These are phyloP conservation scores for Sphaeridia pumilis DNA, from an alignment of 2,888 invertebrate genomes.

Conservation along the genomic window DNA sequence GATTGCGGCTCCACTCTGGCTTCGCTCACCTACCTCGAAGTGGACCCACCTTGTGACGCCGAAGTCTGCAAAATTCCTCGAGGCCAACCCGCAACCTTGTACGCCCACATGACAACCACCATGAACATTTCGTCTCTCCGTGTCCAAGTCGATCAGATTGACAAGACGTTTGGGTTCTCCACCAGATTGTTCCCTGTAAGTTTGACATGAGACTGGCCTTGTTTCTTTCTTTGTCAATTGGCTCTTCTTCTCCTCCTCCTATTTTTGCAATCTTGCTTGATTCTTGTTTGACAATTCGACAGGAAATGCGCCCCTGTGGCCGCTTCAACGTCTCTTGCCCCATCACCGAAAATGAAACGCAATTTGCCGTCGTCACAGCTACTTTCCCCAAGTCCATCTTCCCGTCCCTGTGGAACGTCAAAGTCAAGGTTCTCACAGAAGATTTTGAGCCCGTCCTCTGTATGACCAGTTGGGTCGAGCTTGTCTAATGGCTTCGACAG, in stretches of 20 bases:
- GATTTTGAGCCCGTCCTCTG: background rate
- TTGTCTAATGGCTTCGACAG: too few species aligned
- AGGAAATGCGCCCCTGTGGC: conserved; percentile 13
- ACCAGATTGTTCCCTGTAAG: conserved; percentile 9
- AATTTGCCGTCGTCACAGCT: background rate
- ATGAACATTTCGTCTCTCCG: background rate
- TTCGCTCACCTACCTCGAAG: background rate
- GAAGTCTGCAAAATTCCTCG: background rate
- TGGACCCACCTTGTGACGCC: conserved; percentile 4
- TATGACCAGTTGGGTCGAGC: background rate
- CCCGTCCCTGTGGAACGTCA: conserved; percentile 3
- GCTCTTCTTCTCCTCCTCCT: too few species aligned
- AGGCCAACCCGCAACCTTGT: conserved; percentile 1
- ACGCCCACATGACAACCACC: background rate
- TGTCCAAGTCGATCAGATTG: conserved; percentile 8
- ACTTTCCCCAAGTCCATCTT: background rate
- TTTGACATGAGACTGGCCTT: background rate
- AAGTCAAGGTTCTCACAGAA: background rate
- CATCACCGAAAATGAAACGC: conserved; percentile 1
- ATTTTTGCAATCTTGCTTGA: too few species aligned
- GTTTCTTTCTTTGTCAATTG: too few species aligned
- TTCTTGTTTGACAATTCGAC: background rate
- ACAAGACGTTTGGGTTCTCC: conserved; percentile 10
- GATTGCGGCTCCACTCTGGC: conserved; percentile 10
- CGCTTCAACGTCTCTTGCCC: conserved; percentile 10